Evolutionary conservation across 2,797 vertebrate genomes (phyloP).

Genomic region (Chloroceryle amazona): DNA sequence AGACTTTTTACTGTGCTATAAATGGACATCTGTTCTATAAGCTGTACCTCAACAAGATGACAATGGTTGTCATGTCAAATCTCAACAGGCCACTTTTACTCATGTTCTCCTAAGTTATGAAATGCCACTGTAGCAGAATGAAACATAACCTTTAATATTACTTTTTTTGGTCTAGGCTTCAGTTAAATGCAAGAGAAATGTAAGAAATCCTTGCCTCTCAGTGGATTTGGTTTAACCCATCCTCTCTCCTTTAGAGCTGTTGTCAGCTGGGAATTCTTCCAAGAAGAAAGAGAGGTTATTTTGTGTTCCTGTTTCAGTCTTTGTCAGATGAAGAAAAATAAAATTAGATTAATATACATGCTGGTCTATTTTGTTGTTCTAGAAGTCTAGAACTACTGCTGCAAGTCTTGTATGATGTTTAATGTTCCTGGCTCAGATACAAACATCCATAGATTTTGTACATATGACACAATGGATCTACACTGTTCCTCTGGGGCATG

Average conservation of each 20-base stretch:
- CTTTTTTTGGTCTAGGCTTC: conserved; percentile 83
- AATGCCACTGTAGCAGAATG: conserved; percentile 79
- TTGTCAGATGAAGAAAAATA: conserved; percentile 43
- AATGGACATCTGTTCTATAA: conserved; percentile 80
- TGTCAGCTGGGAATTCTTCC: conserved; percentile 76
- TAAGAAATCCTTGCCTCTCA: conserved; percentile 79
- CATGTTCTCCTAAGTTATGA: conserved; percentile 77
- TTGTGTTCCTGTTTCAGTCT: conserved; percentile 49
- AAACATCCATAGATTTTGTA: not conserved
- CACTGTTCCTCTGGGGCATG: not conserved
- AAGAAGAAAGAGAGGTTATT: conserved; percentile 43
- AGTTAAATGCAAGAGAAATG: conserved; percentile 77
- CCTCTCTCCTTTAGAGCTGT: conserved; percentile 68
- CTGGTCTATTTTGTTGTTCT: not conserved
- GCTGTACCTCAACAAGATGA: conserved; percentile 76
- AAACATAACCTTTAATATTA: conserved; percentile 88
- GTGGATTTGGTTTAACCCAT: conserved; percentile 82
- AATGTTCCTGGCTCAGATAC: not conserved
- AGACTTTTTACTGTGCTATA: conserved; percentile 75
- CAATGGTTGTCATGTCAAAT: conserved; percentile 85
- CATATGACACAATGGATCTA: not conserved
- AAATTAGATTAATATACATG: conserved; percentile 23
- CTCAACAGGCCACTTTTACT: conserved; percentile 78
- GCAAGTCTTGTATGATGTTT: not conserved
- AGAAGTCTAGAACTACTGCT: not conserved